Conservation (phyloP, 2,888 invertebrate species). For the Keiferia lycopersicella region DNA sequence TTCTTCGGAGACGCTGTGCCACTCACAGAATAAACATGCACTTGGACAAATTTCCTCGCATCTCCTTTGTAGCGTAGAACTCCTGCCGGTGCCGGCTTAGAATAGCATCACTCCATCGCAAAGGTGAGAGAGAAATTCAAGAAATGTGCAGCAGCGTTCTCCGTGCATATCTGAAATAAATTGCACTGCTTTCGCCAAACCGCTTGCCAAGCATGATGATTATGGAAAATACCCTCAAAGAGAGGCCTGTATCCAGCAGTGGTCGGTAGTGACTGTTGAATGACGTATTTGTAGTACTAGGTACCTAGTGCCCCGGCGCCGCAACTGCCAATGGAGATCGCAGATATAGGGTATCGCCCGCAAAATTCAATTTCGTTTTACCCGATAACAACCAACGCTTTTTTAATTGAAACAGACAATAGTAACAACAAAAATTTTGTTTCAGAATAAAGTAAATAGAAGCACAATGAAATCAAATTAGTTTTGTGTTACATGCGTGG, state of each 20-base stretch:
- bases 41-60: conserved; percentile 48
- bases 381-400: not conserved
- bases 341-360: conserved; percentile 15
- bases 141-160: no score
- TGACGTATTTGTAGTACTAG: no score
- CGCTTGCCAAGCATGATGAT: no score
- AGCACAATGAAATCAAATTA: not conserved
- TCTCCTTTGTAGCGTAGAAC: conserved; percentile 27
- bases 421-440: not conserved
- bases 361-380: conserved; percentile 25
- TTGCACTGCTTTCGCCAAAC: no score
- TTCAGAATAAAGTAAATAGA: not conserved
- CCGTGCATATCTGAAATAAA: no score
- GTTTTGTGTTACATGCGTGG: not conserved
- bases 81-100: no score
- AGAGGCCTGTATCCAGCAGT: no score
- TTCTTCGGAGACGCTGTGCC: conserved; percentile 25
- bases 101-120: no score
- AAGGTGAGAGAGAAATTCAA: no score
- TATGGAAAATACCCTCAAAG: no score
- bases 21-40: conserved; percentile 38
- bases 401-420: not conserved
- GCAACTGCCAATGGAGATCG: conserved; percentile 12
- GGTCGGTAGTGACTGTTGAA: no score
- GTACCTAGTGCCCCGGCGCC: not conserved